Percentiles rank a stretch among this genome's conserved stretches.
Evolutionary conservation across 2,113 vertebrate genomes (phyloP).

Genomic region (Sapajus apella): DNA sequence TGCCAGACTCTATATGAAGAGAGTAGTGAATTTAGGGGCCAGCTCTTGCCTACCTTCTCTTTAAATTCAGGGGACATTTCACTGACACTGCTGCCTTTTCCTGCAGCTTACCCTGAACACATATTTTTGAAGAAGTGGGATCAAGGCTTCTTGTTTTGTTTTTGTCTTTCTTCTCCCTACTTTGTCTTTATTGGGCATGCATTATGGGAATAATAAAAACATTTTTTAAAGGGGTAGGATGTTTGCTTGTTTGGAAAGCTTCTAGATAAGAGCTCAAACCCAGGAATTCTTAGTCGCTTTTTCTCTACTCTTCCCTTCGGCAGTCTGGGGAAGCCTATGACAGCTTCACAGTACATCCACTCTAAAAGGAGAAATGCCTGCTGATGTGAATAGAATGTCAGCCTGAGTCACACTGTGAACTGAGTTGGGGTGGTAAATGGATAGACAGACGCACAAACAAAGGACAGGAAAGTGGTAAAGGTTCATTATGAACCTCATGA

Average conservation of each 20-base stretch:
- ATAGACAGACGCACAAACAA: neutral
- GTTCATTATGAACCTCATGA: neutral
- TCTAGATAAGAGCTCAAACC: neutral
- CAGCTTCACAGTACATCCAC: neutral
- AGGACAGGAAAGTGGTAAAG: neutral
- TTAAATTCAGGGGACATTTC: neutral
- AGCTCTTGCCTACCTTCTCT: neutral
- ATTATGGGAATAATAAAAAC: neutral
- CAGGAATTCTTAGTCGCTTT: neutral
- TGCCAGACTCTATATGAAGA: neutral
- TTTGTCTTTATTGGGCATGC: neutral
- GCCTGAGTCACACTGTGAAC: neutral
- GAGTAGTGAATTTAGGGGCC: neutral
- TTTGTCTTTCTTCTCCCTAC: neutral
- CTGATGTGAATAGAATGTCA: neutral
- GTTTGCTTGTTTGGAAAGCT: constrained; percentile 19
- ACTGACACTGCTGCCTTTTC: neutral
- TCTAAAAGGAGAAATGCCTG: neutral
- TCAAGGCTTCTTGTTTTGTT: neutral
- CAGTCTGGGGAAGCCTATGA: neutral
- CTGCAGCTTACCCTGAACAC: neutral
- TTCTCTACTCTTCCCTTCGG: neutral
- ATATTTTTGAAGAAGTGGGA: neutral
- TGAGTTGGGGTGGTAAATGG: neutral
- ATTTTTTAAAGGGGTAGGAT: neutral